Evolutionary conservation across 35 echinoderm and acorn worm species (phyloP), one percentile per base, ranked within the genome.

Genomic region (Apostichopus parvimensis): DNA sequence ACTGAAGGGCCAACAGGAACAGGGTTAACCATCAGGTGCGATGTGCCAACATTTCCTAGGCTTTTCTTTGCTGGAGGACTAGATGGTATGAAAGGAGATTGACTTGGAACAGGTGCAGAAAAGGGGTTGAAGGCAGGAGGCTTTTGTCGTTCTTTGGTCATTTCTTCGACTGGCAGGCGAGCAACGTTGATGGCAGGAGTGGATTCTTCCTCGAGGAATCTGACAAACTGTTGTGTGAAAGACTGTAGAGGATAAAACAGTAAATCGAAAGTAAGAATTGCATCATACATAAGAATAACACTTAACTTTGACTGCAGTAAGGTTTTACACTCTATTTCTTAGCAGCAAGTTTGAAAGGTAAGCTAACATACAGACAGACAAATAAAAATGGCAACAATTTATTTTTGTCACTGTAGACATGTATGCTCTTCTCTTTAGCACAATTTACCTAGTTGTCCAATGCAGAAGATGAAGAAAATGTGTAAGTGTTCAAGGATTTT

Each of bases 91-190:
- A 94, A 96, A 2, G 95, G 95, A 5, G 97, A 99, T 14, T 94
- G 77, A 12, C 92, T 94, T 14, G 97, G 96, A 20, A 98, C 79
- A 13, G 97, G 97, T 62, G 97, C 97, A 17, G 97, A 96, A 79
- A 99, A 99, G 15, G 97, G 97, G 72, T 99, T 99, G 86, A 93
- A 99, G 57, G 97, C 87, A 23, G 95, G 93, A 6, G 80, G 85
- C 13, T 86, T 87, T 25, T 87, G 90, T 70, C 83, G 77, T 22
- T 95, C 94, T 18, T 87, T 90, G 78, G 87, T 94, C 95, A 99
- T 99, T 64, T 99, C 95, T 83, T 99, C 97, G 1, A 99, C 86
- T 21, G 97, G 97, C 18, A 99, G 82, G 54, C 95, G 95, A 61
- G 26, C 26, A 14, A 91, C 61, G 18, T 90, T 91, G 54, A 87